Base-by-base conservation (phyloP, 23 tunicate species). In the Corella eumyota region DNA sequence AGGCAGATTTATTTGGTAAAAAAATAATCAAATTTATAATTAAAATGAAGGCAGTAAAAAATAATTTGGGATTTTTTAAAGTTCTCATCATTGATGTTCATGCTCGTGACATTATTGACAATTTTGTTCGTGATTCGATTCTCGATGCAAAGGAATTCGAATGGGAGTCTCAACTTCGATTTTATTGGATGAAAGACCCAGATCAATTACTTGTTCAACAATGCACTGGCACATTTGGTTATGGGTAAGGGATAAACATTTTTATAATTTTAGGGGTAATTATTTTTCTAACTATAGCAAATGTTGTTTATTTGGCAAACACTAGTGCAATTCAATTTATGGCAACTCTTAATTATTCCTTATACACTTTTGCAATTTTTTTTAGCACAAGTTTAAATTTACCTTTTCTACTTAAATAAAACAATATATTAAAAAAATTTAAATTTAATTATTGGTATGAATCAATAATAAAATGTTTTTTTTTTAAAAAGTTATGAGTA, bases 151-250 rank as follows among this genome's bases (percentile, higher is more conserved):
- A 85, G 58, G 99, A 93, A 58, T 93, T 93, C 57, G 99, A 93
- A 66, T 93, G 99, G 99, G 95, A 84, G 67, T 93, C 99, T 23
- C 99, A 93, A 55, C 81, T 93, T 22, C 54, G 99, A 24, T 93
- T 84, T 68, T 93, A 85, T 32, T 93, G 99, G 99, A 70, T 56
- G 56, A 83, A 71, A 45, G 83, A 78, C 23, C 78, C 81, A n/a
- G 99, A 85, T 73, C 85, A 85, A 36, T 53, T 93, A 28, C 71
- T 83, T 20, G 84, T 93, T 11, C 62, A 80, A 33, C 95, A 84
- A 34, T 82, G 93, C 45, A 92, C 93, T 0, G 98, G 93, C 34
- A 35, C 79, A 25, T 92, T 92, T 54, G 93, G 93, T 2, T 92
- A 92, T 65, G 98, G 98, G 92, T 88, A 17, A 58, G 86, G 64